Percentiles rank a stretch among this genome's conserved stretches.
Evolutionary conservation across 2,888 invertebrate species (phyloP).

Genomic region (Agonopterix alstromeriana): DNA sequence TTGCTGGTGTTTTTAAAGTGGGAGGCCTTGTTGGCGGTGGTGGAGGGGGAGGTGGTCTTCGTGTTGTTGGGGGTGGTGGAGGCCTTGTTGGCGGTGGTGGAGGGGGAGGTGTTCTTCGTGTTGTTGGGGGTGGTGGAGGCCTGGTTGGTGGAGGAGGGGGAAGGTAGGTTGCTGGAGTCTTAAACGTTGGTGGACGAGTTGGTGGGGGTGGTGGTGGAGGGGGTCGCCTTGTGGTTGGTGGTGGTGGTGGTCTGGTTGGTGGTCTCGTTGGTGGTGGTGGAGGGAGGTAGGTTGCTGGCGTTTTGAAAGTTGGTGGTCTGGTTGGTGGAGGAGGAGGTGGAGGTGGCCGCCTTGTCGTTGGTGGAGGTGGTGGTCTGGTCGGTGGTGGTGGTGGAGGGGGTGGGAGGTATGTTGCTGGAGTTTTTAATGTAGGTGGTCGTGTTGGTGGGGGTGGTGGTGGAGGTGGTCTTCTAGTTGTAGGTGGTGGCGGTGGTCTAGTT

Average conservation of each 20-base stretch:
- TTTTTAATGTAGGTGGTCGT: not conserved
- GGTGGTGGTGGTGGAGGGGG: conserved; percentile 15
- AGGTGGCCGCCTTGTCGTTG: conserved; percentile 4
- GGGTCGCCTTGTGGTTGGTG: not conserved
- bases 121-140: conserved; percentile 3
- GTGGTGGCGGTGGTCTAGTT: conserved; percentile 8
- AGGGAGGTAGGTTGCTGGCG: conserved; percentile 15
- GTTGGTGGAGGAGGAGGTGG: not conserved
- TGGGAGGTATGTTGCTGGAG: conserved; percentile 10
- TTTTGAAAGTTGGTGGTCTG: conserved; percentile 11
- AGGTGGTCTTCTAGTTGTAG: conserved; percentile 9
- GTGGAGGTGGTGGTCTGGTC: conserved; percentile 4
- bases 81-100: not conserved
- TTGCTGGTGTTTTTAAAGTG: not conserved
- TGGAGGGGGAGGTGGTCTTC: too few relatives aligned
- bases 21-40: too few relatives aligned
- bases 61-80: conserved; percentile 3
- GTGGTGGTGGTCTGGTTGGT: conserved; percentile 2
- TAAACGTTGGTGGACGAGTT: conserved; percentile 8
- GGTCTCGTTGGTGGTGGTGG: conserved; percentile 7
- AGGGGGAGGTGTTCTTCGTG: too few relatives aligned
- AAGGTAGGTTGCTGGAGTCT: conserved; percentile 15
- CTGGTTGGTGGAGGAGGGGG: conserved; percentile 8
- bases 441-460: conserved; percentile 8
- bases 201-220: too few relatives aligned